Evolutionary conservation across 2,888 invertebrate species (phyloP).

Genomic region (Luffia ferchaultella): DNA sequence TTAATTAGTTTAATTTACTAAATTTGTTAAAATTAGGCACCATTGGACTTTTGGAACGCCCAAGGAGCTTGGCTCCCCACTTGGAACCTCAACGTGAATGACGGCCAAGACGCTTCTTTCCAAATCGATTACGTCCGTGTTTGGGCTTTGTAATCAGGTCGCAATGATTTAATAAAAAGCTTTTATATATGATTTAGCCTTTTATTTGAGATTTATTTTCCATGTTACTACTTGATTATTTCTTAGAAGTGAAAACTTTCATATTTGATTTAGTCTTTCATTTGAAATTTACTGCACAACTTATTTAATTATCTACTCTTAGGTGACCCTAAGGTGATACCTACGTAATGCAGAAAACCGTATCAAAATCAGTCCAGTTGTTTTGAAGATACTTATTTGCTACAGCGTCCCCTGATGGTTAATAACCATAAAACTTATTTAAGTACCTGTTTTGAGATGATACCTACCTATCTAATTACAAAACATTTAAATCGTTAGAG

Average conservation of each 20-base stretch:
- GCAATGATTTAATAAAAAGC: not conserved
- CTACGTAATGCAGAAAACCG: too few relatives aligned
- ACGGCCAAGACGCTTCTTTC: slow-evolving; percentile 64
- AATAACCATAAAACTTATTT: too few relatives aligned
- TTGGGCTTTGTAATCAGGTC: slow-evolving; percentile 63
- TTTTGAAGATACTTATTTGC: too few relatives aligned
- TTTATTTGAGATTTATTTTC: not conserved
- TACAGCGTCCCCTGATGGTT: too few relatives aligned
- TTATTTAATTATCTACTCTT: too few relatives aligned
- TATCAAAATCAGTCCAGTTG: too few relatives aligned
- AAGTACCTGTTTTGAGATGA: too few relatives aligned
- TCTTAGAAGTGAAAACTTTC: not conserved
- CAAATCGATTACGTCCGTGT: slow-evolving; percentile 74
- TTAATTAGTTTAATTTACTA: not conserved
- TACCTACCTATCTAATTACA: too few relatives aligned
- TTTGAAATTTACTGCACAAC: too few relatives aligned
- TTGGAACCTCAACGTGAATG: slow-evolving; percentile 60
- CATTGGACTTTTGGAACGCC: slow-evolving; percentile 70
- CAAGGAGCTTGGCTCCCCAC: slow-evolving; percentile 63
- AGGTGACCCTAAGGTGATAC: too few relatives aligned
- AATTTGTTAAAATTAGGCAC: slow-evolving; percentile 35
- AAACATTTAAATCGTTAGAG: too few relatives aligned
- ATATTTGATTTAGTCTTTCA: too few relatives aligned
- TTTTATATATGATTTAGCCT: not conserved
- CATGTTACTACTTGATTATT: not conserved